Evolutionary conservation across 2,113 vertebrate species (phyloP).

Genomic region (Thinocorus orbignyianus): DNA sequence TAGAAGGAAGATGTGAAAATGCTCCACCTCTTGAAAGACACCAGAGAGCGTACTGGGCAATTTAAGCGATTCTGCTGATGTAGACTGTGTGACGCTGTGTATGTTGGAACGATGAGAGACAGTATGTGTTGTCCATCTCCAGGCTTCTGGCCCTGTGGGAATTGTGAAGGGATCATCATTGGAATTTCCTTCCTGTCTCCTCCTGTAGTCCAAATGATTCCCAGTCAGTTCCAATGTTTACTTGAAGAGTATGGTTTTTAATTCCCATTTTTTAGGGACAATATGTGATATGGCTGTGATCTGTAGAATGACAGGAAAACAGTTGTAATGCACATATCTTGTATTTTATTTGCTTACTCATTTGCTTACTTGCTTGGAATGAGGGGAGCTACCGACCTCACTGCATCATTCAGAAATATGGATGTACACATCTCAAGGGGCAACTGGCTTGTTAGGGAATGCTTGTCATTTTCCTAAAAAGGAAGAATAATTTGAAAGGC

Average conservation of each 20-base stretch:
- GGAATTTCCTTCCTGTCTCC: background rate
- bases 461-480: background rate
- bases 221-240: background rate
- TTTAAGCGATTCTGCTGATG: background rate
- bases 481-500: background rate
- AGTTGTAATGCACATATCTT: background rate
- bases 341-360: background rate
- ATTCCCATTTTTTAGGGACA: background rate
- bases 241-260: background rate
- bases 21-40: background rate
- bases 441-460: background rate
- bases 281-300: background rate
- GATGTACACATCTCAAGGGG: background rate
- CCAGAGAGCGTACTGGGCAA: background rate
- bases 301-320: background rate
- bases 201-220: background rate
- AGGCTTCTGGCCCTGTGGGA: background rate
- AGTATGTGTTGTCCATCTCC: background rate
- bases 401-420: background rate
- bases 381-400: background rate
- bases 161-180: background rate
- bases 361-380: background rate
- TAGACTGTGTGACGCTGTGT: background rate
- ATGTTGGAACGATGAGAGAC: background rate
- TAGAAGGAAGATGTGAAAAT: background rate